A percentile compares a stretch with the other conserved stretches of the same genome.
Conservation (phyloP, 2,888 invertebrate genomes). For the Drosophila lutescens region DNA sequence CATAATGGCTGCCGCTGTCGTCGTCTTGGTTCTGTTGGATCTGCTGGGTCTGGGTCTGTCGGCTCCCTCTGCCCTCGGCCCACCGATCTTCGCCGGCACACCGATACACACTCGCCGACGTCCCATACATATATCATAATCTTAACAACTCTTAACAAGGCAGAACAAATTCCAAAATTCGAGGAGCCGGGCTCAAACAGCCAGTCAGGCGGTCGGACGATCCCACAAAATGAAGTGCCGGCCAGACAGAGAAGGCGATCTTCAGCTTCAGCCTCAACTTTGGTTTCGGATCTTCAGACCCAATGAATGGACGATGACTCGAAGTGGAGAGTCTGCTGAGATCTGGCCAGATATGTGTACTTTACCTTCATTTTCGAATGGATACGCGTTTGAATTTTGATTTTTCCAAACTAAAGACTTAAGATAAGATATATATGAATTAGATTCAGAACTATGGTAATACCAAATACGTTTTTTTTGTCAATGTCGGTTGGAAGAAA, state of each 20-base stretch:
- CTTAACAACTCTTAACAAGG: slow-evolving; percentile 83
- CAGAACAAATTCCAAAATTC: slow-evolving; percentile 82
- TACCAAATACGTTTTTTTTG: too few relatives aligned
- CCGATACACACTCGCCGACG: slow-evolving; percentile 30
- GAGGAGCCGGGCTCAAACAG: slow-evolving; percentile 65
- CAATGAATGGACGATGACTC: slow-evolving; percentile 23
- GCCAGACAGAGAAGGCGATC: slow-evolving; percentile 48
- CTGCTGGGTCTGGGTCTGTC: slow-evolving; percentile 45
- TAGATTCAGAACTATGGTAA: too few relatives aligned
- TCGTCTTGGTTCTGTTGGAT: slow-evolving; percentile 51
- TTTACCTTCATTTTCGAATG: neutral
- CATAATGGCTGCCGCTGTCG: slow-evolving; percentile 81
- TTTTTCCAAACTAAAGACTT: too few relatives aligned
- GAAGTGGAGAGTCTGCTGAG: slow-evolving; percentile 2
- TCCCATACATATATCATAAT: slow-evolving; percentile 81
- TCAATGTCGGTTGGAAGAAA: too few relatives aligned
- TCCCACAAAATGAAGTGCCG: slow-evolving; percentile 75
- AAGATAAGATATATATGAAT: too few relatives aligned
- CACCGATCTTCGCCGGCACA: slow-evolving; percentile 15
- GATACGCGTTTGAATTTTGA: too few relatives aligned
- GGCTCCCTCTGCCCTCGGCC: slow-evolving; percentile 12
- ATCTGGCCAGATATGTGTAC: slow-evolving; percentile 1
- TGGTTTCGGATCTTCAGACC: slow-evolving; percentile 4
- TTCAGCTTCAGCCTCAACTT: slow-evolving; percentile 12
- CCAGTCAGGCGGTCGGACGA: slow-evolving; percentile 69